Conservation (phyloP, 1,140 invertebrate genomes). For the Artemia franciscana region DNA sequence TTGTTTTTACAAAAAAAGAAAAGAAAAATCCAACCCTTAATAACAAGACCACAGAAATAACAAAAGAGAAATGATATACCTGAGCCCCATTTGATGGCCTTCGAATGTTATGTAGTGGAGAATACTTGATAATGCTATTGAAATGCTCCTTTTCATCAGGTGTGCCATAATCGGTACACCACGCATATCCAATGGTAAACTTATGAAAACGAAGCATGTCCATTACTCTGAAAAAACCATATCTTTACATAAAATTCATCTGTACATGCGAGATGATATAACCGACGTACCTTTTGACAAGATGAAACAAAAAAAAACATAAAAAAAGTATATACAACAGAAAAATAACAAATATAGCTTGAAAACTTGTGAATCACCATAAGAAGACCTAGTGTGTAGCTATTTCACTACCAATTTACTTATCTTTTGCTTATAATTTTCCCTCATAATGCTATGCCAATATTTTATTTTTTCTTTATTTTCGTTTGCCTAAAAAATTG, state of each 20-base stretch:
- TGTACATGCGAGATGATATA: conserved; percentile 9
- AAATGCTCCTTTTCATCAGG: conserved; percentile 73
- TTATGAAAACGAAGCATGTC: conserved; percentile 96
- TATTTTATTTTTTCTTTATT: no score
- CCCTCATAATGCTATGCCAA: no score
- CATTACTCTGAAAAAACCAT: conserved; percentile 45
- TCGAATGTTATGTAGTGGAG: conserved; percentile 78
- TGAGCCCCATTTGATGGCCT: conserved; percentile 28
- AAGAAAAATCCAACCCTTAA: no score
- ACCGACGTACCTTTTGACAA: no score
- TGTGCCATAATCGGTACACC: conserved; percentile 87
- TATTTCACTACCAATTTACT: no score
- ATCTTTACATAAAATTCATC: conserved; percentile 11
- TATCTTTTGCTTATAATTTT: no score
- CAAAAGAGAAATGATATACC: no score
- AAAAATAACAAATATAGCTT: neutral
- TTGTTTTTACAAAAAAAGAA: no score
- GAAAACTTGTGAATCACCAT: no score
- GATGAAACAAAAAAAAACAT: conserved; percentile 2
- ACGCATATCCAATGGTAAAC: conserved; percentile 91
- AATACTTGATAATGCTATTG: conserved; percentile 67
- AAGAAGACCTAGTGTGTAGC: no score
- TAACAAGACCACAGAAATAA: no score
- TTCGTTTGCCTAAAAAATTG: no score
- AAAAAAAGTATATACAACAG: neutral